These are phyloP conservation scores for Rhagologus leucostigma DNA, from an alignment of 2,113 vertebrate species.

Conservation along the genomic window DNA sequence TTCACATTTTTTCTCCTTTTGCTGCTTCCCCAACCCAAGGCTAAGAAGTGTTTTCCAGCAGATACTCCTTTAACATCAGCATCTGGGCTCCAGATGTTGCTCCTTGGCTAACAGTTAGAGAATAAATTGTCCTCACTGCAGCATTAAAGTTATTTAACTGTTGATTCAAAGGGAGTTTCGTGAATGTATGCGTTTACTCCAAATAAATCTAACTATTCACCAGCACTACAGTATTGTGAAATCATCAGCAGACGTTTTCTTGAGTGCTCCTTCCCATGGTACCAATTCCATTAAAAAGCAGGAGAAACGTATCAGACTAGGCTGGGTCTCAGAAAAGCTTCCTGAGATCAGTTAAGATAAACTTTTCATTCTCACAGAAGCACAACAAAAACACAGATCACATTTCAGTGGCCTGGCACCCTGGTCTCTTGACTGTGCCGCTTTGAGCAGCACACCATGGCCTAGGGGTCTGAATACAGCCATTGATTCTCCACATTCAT, in stretches of 20 bases:
- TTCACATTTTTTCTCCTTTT: not conserved
- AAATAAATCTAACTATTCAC: not conserved
- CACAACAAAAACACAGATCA: not conserved
- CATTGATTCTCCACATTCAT: not conserved
- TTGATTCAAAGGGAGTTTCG: not conserved
- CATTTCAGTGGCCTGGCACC: not conserved
- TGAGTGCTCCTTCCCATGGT: not conserved
- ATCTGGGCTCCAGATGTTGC: constrained; percentile 13
- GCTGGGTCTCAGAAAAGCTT: not conserved
- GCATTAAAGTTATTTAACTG: not conserved
- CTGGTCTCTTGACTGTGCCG: not conserved
- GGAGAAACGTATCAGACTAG: not conserved
- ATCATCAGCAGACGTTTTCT: not conserved
- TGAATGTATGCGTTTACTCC: not conserved
- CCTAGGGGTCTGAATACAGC: not conserved
- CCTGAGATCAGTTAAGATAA: not conserved
- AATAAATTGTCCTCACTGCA: not conserved
- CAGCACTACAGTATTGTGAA: not conserved
- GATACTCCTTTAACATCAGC: not conserved
- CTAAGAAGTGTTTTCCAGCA: not conserved
- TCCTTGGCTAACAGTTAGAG: not conserved
- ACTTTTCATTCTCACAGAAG: not conserved
- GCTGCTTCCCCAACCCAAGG: not conserved
- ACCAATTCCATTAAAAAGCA: not conserved
- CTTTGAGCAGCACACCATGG: not conserved